phyloP scores from a whole-genome alignment of 2,113 vertebrate genomes.

The Hippopotamus amphibius region DNA sequence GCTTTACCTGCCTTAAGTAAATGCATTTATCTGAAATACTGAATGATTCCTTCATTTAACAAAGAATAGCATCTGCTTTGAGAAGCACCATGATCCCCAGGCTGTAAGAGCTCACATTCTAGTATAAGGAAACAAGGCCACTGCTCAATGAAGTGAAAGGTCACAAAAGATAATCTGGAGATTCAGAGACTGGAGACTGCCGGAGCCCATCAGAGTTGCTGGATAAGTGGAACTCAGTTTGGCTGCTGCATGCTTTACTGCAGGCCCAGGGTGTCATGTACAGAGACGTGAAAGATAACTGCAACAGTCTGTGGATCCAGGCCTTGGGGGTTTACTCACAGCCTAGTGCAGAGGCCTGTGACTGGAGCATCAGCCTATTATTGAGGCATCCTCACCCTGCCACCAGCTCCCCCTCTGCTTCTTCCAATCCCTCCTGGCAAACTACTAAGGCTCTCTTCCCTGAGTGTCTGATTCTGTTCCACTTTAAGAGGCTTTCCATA shows the following conservation, averaged over 20 bases:
- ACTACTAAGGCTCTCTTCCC: not conserved
- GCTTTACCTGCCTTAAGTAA: constrained; percentile 47
- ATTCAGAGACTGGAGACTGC: not conserved
- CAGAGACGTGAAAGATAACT: not conserved
- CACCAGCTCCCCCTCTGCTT: not conserved
- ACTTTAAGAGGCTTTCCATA: constrained; percentile 49
- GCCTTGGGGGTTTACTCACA: not conserved
- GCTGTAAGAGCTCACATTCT: not conserved
- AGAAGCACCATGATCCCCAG: not conserved
- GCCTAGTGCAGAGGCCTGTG: not conserved
- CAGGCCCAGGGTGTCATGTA: not conserved
- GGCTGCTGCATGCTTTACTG: not conserved
- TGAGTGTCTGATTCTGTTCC: not conserved
- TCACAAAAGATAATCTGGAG: not conserved
- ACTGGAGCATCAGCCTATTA: not conserved
- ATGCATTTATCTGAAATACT: not conserved
- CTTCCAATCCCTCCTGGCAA: not conserved
- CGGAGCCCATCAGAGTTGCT: not conserved
- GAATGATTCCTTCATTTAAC: constrained; percentile 37
- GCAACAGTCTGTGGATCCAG: not conserved
- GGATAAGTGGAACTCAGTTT: not conserved
- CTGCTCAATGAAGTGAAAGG: not conserved
- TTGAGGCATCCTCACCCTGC: not conserved
- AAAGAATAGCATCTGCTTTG: constrained; percentile 39
- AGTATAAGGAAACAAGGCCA: not conserved